Evolutionary conservation across 1,140 invertebrate species (phyloP).

Genomic region (Elymnias hypermnestra): DNA sequence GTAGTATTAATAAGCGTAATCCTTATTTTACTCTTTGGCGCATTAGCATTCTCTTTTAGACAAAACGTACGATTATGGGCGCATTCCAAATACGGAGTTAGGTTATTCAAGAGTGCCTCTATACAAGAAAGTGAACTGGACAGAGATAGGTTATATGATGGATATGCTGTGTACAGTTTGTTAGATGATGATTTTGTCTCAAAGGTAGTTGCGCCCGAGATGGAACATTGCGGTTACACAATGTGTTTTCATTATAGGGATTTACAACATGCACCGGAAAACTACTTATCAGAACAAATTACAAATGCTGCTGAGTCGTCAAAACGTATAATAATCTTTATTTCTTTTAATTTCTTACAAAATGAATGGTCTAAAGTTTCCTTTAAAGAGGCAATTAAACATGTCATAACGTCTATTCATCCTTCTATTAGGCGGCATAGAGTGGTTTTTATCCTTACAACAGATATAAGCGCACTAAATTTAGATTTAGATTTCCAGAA

Average conservation of each 20-base stretch:
- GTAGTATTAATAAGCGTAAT: constrained; percentile 85
- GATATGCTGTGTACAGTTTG: constrained; percentile 92
- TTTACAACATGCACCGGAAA: constrained; percentile 82
- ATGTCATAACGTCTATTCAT: constrained; percentile 83
- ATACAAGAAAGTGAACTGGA: constrained; percentile 82
- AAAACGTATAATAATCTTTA: constrained; percentile 82
- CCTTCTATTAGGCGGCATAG: constrained; percentile 80
- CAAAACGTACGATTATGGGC: constrained; percentile 86
- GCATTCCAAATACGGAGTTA: constrained; percentile 84
- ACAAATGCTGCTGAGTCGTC: constrained; percentile 88
- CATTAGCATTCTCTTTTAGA: constrained; percentile 85
- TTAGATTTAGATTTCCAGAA: constrained; percentile 88
- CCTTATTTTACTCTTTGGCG: constrained; percentile 81
- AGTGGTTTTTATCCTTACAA: constrained; percentile 81
- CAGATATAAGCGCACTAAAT: constrained; percentile 87
- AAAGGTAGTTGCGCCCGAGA: constrained; percentile 85
- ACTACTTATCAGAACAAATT: constrained; percentile 84
- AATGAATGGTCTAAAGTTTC: constrained; percentile 86
- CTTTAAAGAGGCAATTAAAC: constrained; percentile 83
- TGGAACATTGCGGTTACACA: constrained; percentile 86
- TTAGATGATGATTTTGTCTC: constrained; percentile 90
- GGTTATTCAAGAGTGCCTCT: constrained; percentile 85
- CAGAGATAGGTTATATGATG: constrained; percentile 89
- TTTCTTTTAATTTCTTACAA: constrained; percentile 84
- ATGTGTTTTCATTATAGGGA: constrained; percentile 87